phyloP scores from a whole-genome alignment of 2,113 vertebrate species.

The Silurus glanis region DNA sequence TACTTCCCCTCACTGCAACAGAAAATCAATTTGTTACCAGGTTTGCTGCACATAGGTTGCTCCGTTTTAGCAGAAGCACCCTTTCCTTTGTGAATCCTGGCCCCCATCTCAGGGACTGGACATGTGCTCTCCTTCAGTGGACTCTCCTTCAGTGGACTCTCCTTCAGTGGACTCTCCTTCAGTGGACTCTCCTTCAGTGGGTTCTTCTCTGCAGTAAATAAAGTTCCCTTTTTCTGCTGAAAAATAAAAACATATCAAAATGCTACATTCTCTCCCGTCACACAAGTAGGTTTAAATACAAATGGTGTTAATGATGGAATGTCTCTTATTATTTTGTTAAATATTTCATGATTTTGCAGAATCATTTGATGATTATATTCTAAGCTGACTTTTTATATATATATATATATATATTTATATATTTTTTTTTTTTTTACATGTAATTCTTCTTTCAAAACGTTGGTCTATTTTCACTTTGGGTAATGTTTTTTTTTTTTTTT shows the following conservation, averaged over 20 bases:
- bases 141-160: conserved; percentile 45
- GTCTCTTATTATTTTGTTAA: conserved; percentile 31
- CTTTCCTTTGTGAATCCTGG: conserved; percentile 58
- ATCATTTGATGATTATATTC: neutral
- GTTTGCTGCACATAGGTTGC: conserved; percentile 52
- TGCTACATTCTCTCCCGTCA: neutral
- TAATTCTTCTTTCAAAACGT: neutral
- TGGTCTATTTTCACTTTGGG: neutral
- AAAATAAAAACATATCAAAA: neutral
- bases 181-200: conserved; percentile 47
- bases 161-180: conserved; percentile 50
- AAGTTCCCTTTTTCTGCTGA: conserved; percentile 67
- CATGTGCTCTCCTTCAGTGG: conserved; percentile 44
- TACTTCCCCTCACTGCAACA: neutral
- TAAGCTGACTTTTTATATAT: neutral
- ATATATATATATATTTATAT: too few relatives aligned
- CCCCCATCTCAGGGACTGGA: conserved; percentile 48
- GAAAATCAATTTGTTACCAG: conserved; percentile 56
- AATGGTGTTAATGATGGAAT: neutral
- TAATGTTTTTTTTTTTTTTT: neutral
- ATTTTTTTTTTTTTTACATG: too few relatives aligned
- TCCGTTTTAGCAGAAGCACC: conserved; percentile 52
- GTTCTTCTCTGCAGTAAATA: conserved; percentile 60
- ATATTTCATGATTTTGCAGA: neutral
- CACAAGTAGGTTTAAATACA: neutral